A percentile compares a stretch with the other conserved stretches of the same genome.
These are phyloP conservation scores for Dyspetes luteomarginatus DNA, from an alignment of 2,888 invertebrate genomes.

Conservation along the genomic window DNA sequence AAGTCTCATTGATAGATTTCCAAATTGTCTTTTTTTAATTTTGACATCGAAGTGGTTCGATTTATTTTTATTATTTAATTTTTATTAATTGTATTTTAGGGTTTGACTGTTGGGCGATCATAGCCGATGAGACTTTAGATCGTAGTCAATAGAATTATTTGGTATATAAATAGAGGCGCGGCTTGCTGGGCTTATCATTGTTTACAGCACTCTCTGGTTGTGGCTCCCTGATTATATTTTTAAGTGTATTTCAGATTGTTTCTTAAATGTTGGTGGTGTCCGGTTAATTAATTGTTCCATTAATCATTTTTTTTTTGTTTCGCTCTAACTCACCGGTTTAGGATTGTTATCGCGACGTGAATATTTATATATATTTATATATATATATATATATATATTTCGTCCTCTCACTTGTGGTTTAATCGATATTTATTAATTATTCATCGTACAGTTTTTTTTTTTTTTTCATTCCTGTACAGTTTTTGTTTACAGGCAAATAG, in stretches of 20 bases:
- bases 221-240: constrained; percentile 76
- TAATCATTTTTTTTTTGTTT: constrained; percentile 29
- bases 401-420: constrained; percentile 50
- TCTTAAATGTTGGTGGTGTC: constrained; percentile 76
- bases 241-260: constrained; percentile 79
- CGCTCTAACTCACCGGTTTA: constrained; percentile 72
- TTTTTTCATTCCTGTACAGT: constrained; percentile 44
- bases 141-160: constrained; percentile 46
- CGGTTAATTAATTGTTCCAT: constrained; percentile 66
- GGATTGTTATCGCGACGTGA: constrained; percentile 54
- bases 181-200: constrained; percentile 81
- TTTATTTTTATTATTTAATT: neutral
- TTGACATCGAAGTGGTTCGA: neutral
- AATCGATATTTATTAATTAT: constrained; percentile 43
- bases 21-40: neutral
- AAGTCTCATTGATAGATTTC: constrained; percentile 42
- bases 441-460: constrained; percentile 37
- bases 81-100: neutral
- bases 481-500: constrained; percentile 65
- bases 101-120: constrained; percentile 26
- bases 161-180: constrained; percentile 57
- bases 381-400: constrained; percentile 3
- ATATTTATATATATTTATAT: neutral
- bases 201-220: constrained; percentile 81
- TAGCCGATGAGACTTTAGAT: constrained; percentile 50